Percentiles rank a stretch among this genome's conserved stretches.
phyloP scores from a whole-genome alignment of 2,113 vertebrate genomes.

The Rutilus rutilus region DNA sequence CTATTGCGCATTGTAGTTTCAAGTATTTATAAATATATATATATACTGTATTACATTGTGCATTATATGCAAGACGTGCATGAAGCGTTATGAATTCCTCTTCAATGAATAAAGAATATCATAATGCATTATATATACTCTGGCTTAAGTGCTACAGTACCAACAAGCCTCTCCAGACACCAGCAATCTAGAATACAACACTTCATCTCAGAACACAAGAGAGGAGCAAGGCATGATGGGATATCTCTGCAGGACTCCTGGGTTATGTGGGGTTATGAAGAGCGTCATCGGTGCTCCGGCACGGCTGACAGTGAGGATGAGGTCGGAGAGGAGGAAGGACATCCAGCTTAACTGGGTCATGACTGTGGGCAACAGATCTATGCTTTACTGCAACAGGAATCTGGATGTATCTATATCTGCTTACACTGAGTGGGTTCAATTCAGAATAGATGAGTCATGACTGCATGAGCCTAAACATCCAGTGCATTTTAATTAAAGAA shows the following conservation, averaged over 20 bases:
- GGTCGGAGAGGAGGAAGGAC: constrained; percentile 69
- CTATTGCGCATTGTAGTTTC: not conserved
- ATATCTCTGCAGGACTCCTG: not conserved
- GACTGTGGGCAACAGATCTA: constrained; percentile 49
- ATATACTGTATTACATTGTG: not conserved
- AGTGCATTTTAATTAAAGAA: constrained; percentile 26
- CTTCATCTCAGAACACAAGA: not conserved
- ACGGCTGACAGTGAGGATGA: constrained; percentile 59
- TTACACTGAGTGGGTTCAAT: constrained; percentile 36
- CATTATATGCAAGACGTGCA: not conserved
- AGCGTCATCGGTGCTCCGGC: constrained; percentile 28
- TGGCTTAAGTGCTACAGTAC: not conserved
- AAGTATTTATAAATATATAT: not conserved
- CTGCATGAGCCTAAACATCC: constrained; percentile 24
- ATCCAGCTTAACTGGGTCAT: constrained; percentile 74
- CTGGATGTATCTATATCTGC: constrained; percentile 12
- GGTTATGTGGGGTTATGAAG: constrained; percentile 22
- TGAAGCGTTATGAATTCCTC: not conserved
- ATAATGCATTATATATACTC: not conserved
- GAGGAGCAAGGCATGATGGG: constrained; percentile 28
- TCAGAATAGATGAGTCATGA: constrained; percentile 36
- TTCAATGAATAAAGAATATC: not conserved
- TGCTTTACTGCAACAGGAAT: constrained; percentile 5
- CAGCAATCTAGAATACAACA: not conserved
- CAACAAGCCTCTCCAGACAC: not conserved